These are phyloP conservation scores for Eustalomyia histrio DNA, from an alignment of 2,888 invertebrate genomes.

Conservation along the genomic window DNA sequence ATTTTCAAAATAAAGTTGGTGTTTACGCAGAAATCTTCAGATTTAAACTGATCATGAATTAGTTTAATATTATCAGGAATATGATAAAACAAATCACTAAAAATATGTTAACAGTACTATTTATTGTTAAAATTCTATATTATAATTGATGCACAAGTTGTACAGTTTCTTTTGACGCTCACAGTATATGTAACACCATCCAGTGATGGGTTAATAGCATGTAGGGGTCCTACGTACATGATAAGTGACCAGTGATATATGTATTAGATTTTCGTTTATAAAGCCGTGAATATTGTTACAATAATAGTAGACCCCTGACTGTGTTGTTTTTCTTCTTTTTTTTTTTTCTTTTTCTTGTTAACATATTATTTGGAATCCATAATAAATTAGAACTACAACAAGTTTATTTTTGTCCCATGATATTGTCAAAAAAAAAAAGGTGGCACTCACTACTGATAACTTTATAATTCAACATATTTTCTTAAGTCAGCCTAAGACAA, in stretches of 20 bases:
- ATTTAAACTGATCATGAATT: no score
- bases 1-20: no score
- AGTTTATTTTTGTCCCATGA: slow-evolving; percentile 56
- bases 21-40: no score
- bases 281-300: slow-evolving; percentile 22
- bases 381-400: slow-evolving; percentile 56
- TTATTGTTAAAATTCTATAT: no score
- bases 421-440: slow-evolving; percentile 54
- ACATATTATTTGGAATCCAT: slow-evolving; percentile 37
- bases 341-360: slow-evolving; percentile 15
- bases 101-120: no score
- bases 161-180: no score
- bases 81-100: no score
- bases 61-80: no score
- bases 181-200: no score
- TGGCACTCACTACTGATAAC: slow-evolving; percentile 58
- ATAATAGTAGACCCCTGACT: slow-evolving; percentile 34
- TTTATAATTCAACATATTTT: slow-evolving; percentile 45
- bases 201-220: background rate
- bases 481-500: slow-evolving; percentile 8
- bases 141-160: no score
- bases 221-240: background rate
- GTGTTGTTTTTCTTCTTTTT: slow-evolving; percentile 25
- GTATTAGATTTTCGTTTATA: slow-evolving; percentile 23
- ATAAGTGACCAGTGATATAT: slow-evolving; percentile 12